A percentile compares a stretch with the other conserved stretches of the same genome.
Evolutionary conservation across 2,797 vertebrate species (phyloP).

Genomic region (Halcyon chelicuti): DNA sequence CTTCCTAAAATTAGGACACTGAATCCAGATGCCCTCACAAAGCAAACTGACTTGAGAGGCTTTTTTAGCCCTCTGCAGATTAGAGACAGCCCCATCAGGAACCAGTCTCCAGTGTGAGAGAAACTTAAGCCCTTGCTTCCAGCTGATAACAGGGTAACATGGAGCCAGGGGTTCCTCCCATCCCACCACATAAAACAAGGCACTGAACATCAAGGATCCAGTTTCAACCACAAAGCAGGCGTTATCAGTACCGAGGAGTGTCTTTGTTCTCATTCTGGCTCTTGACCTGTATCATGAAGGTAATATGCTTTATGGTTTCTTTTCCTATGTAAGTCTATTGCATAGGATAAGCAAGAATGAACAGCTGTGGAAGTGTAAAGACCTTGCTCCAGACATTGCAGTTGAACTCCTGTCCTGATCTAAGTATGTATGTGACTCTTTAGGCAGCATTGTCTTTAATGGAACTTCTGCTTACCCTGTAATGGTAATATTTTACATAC

Average conservation of each 20-base stretch:
- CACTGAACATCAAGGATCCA: neutral
- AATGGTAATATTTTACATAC: neutral
- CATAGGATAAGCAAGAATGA: neutral
- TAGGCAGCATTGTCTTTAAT: neutral
- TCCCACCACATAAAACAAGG: slow-evolving; percentile 1
- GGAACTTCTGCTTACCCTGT: neutral
- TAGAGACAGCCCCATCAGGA: neutral
- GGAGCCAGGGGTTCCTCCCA: neutral
- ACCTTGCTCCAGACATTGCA: neutral
- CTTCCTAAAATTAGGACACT: neutral
- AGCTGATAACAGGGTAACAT: neutral
- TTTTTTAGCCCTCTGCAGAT: neutral
- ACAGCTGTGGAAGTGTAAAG: neutral
- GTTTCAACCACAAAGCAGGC: slow-evolving; percentile 28
- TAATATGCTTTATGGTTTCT: neutral
- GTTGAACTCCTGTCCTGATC: neutral
- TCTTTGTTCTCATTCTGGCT: slow-evolving; percentile 29
- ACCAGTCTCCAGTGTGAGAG: neutral
- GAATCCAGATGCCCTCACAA: neutral
- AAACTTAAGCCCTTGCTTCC: neutral
- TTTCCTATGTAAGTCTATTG: neutral
- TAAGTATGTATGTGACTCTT: neutral
- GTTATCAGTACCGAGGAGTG: slow-evolving; percentile 30
- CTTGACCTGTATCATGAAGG: neutral
- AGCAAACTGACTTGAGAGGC: neutral